Base-by-base conservation (phyloP, 53 echinoderm and acorn worm species). In the Echinarachnius parma region DNA sequence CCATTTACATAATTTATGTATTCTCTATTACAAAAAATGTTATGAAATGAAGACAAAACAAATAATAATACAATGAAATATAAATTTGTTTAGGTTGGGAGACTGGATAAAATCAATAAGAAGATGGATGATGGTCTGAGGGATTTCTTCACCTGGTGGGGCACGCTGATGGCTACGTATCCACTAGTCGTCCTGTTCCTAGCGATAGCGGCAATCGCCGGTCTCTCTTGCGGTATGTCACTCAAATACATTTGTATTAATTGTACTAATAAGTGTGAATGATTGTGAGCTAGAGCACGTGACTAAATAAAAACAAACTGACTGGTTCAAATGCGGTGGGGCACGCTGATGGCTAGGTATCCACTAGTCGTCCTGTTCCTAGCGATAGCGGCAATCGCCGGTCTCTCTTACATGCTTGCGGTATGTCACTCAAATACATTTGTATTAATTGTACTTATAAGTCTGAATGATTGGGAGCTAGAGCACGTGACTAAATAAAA, bases 301-400 rank as follows among this genome's bases (percentile, higher is more conserved):
- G n/a, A n/a, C n/a, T n/a, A n/a, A n/a, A n/a, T n/a, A n/a, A n/a
- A n/a, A n/a, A n/a, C n/a, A n/a, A n/a, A n/a, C n/a, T n/a, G n/a
- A n/a, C n/a, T n/a, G n/a, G n/a, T n/a, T n/a, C n/a, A n/a, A n/a
- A n/a, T n/a, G n/a, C n/a, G 37, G 23, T 81, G 81, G 61, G 89
- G 89, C 10, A 83, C 80, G 24, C 69, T 76, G 36, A 81, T 93
- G 3, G 83, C 89, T 31, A 72, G 63, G 23, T 74, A 90, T 46
- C 84, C 94, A 10, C 5, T 87, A 14, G 16, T 65, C 7, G 80
- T 94, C 45, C 60, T 90, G 25, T 0, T 90, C 29, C 62, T 84
- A 16, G 46, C 75, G 18, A n/a, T 84, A 22, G 49, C 59, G 31
- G 7, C 86, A 13, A 70, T 56, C 53, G 61, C 82, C 62, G 68